A percentile compares a stretch with the other conserved stretches of the same genome.
Evolutionary conservation across 2,888 invertebrate genomes (phyloP).

Genomic region (Lycophotia porphyrea): DNA sequence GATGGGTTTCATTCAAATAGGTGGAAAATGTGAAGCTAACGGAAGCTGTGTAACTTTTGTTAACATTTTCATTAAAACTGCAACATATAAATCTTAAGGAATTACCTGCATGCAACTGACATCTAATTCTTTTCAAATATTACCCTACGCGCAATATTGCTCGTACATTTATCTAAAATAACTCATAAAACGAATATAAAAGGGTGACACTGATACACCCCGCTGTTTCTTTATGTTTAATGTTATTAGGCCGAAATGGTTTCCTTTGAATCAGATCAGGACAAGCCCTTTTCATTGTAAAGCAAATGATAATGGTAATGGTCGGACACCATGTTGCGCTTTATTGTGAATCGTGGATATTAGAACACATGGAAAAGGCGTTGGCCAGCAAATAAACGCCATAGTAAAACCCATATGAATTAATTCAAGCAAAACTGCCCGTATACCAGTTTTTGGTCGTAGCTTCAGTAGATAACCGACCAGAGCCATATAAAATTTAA

Average conservation of each 20-base stretch:
- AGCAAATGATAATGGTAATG: conserved; percentile 88
- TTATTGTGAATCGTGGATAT: conserved; percentile 73
- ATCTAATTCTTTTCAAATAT: conserved; percentile 40
- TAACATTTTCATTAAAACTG: background rate
- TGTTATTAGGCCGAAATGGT: conserved; percentile 86
- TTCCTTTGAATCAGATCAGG: conserved; percentile 82
- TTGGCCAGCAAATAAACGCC: conserved; percentile 59
- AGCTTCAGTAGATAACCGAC: conserved; percentile 21
- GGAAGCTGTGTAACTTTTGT: background rate
- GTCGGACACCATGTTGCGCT: conserved; percentile 86
- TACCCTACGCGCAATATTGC: conserved; percentile 50
- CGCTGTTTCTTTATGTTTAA: conserved; percentile 88
- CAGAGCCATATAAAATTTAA: conserved; percentile 50
- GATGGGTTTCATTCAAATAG: background rate
- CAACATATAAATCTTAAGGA: background rate
- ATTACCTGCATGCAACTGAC: conserved; percentile 2
- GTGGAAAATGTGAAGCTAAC: background rate
- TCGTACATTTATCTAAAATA: conserved; percentile 73
- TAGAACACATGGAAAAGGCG: conserved; percentile 69
- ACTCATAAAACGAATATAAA: conserved; percentile 79
- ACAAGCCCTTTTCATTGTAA: conserved; percentile 84
- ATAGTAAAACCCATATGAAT: conserved; percentile 47
- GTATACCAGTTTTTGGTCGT: conserved; percentile 39
- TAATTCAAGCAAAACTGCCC: conserved; percentile 48
- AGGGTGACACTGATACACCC: conserved; percentile 88